Evolutionary conservation across 2,113 vertebrate genomes (phyloP).

Genomic region (Amphiprion percula): DNA sequence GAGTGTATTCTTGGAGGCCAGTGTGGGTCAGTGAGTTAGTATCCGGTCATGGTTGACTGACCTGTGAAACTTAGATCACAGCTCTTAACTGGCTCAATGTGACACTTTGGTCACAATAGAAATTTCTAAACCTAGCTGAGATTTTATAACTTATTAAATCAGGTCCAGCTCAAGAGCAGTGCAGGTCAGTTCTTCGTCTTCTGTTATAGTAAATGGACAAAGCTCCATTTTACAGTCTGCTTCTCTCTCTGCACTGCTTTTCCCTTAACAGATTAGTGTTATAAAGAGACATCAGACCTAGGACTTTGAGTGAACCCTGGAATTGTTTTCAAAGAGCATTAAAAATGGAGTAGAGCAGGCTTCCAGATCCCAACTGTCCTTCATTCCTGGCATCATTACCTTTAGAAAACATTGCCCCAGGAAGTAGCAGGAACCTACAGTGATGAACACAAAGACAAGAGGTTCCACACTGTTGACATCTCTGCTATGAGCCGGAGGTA

Average conservation of each 20-base stretch:
- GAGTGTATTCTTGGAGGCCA: slow-evolving; percentile 1
- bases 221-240: slow-evolving; percentile 5
- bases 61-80: background rate
- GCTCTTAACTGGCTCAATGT: background rate
- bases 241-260: slow-evolving; percentile 1
- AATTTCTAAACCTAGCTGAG: background rate
- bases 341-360: slow-evolving; percentile 32
- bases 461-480: background rate
- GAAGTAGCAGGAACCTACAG: slow-evolving; percentile 24
- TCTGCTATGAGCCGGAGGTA: slow-evolving; percentile 84
- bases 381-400: slow-evolving; percentile 18
- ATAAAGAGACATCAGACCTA: slow-evolving; percentile 19
- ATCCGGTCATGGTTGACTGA: slow-evolving; percentile 16
- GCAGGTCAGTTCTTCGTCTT: slow-evolving; percentile 23
- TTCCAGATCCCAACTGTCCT: slow-evolving; percentile 19
- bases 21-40: slow-evolving; percentile 14
- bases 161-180: background rate
- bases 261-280: slow-evolving; percentile 7
- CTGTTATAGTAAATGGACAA: background rate
- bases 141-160: slow-evolving; percentile 1
- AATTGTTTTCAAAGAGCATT: slow-evolving; percentile 43
- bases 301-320: slow-evolving; percentile 9
- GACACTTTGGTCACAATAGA: background rate
- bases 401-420: slow-evolving; percentile 14
- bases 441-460: background rate